A percentile compares a stretch with the other conserved stretches of the same genome.
Conservation (phyloP, 2,888 invertebrate genomes). For the Drosophila mimetica region DNA sequence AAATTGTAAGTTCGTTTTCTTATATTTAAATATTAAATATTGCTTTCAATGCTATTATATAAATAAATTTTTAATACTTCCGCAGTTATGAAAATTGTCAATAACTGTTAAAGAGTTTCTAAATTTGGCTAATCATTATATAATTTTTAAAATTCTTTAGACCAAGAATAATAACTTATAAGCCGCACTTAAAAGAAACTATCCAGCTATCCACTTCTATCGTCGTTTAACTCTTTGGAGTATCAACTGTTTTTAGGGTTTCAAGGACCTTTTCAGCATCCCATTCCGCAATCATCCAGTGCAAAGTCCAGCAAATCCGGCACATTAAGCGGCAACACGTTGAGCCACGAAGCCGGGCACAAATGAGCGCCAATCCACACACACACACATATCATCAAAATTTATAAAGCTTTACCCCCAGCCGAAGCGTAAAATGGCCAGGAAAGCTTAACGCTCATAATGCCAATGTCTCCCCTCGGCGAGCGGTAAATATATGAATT, state of each 20-base stretch:
- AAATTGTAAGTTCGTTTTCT: no score
- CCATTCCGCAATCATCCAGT: slow-evolving; percentile 2
- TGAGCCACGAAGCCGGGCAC: slow-evolving; percentile 44
- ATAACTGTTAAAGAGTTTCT: no score
- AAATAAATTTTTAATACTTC: no score
- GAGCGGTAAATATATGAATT: slow-evolving; percentile 77
- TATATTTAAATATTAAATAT: no score
- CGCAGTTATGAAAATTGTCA: no score
- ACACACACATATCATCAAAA: slow-evolving; percentile 59
- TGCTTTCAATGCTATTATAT: no score
- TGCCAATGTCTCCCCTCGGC: slow-evolving; percentile 57
- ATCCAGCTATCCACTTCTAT: background rate
- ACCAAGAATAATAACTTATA: no score
- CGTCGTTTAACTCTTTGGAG: slow-evolving; percentile 18
- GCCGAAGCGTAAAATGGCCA: slow-evolving; percentile 43
- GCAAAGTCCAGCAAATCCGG: slow-evolving; percentile 41
- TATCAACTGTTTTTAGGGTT: slow-evolving; percentile 4
- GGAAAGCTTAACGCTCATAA: slow-evolving; percentile 51
- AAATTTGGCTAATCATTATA: no score
- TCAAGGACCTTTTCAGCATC: background rate
- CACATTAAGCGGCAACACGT: slow-evolving; percentile 49
- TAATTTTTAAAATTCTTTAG: background rate
- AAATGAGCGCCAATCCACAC: slow-evolving; percentile 43
- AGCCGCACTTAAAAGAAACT: slow-evolving; percentile 6
- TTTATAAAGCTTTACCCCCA: slow-evolving; percentile 58